phyloP scores from a whole-genome alignment of 2,797 vertebrate species.

The Sternotherus odoratus region DNA sequence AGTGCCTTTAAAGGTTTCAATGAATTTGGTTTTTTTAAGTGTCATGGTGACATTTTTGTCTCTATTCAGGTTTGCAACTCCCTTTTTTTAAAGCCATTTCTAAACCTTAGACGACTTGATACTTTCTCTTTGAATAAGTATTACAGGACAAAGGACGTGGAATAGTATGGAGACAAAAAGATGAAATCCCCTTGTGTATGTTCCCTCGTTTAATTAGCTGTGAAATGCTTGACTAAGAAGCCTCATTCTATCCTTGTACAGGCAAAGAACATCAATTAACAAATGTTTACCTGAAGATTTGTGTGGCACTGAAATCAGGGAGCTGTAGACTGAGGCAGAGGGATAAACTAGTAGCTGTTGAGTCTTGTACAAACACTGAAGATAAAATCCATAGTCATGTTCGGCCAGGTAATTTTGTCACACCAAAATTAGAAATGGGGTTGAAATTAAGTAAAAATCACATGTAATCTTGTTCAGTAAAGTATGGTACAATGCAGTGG shows the following conservation, averaged over 20 bases:
- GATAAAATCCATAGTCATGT: background rate
- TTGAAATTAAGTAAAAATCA: constrained; percentile 52
- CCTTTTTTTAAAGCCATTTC: background rate
- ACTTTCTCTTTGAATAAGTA: background rate
- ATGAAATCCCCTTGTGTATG: background rate
- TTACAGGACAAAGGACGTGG: background rate
- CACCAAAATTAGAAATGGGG: constrained; percentile 16
- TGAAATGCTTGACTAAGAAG: background rate
- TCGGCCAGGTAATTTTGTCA: background rate
- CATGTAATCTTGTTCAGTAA: constrained; percentile 29
- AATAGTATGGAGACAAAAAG: background rate
- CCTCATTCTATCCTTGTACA: background rate
- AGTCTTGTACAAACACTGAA: background rate
- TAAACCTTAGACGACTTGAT: background rate
- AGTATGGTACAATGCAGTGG: background rate
- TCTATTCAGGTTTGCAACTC: background rate
- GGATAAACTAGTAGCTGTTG: background rate
- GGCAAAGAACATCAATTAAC: background rate
- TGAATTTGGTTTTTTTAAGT: background rate
- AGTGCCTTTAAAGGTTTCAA: background rate
- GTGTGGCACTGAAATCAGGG: background rate
- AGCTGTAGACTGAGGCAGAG: background rate
- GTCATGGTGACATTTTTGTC: background rate
- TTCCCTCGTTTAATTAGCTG: background rate
- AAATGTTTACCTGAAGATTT: constrained; percentile 20